Base-by-base conservation (phyloP, 2,113 vertebrate genomes). In the Erpornis zantholeuca region DNA sequence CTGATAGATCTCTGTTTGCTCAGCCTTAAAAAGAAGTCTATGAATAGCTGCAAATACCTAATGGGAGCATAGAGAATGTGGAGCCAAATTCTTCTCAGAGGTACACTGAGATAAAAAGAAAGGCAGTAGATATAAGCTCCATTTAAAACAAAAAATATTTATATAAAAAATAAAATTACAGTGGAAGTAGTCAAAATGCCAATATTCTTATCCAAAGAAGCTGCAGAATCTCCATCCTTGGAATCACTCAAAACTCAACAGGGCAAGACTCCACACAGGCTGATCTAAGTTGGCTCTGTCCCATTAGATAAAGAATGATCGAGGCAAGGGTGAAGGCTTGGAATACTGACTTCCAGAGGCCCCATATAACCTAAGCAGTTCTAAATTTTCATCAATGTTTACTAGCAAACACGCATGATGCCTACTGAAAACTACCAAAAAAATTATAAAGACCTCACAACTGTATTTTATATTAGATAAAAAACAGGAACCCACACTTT, bases 271-370 rank as follows among this genome's bases (percentile, higher is more conserved):
- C 38, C 21, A 24, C 23, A 52, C 9, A 85, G 83, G 10, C 40
- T 61, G 19, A 24, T 60, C 27, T 42, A 75, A 66, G 27, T 4
- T 25, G 13, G 6, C 27, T 40, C 42, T 59, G 13, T 10, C 10
- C 22, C 28, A 23, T 50, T 29, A 45, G 11, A 44, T 1, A n/a
- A 38, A 72, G 24, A 61, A 10, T 1, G 1, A 23, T 6, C 1
- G 0, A 47, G 23, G 17, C 6, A 14, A 44, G 15, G 38, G 23
- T 2, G 8, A 23, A 54, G 14, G 35, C 60, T 72, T 35, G n/a
- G 33, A 77, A 49, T 11, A 45, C 33, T 60, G 68, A 56, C 24
- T 87, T 42, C 18, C 35, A 77, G 14, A 77, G 33, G 10, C 11
- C 33, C 4, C 23, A 19, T 18, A 42, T 21, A 73, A 65, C 13